These are phyloP conservation scores for Eulithis testata DNA, from an alignment of 2,888 invertebrate genomes.

Conservation along the genomic window DNA sequence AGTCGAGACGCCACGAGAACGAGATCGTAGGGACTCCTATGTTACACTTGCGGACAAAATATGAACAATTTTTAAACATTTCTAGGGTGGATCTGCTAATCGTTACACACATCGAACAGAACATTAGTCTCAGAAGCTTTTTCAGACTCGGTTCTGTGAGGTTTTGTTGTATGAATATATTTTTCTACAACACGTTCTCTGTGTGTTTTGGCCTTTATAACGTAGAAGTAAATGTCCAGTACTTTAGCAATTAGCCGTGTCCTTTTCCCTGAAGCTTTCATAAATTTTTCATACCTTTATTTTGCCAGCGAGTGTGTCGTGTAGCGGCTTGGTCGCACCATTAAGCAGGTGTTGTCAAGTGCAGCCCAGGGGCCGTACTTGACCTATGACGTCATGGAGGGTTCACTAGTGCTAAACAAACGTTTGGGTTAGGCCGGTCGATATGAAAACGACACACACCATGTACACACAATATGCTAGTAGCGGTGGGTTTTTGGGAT, in stretches of 20 bases:
- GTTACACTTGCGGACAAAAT: slow-evolving; percentile 22
- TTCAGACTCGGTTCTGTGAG: too few species aligned
- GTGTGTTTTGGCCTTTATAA: too few species aligned
- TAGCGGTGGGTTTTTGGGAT: not conserved
- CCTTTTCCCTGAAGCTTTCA: too few species aligned
- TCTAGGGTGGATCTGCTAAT: too few species aligned
- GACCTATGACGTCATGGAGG: slow-evolving; percentile 45
- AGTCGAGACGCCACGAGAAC: slow-evolving; percentile 28
- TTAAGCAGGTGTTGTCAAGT: slow-evolving; percentile 40
- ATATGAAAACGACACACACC: slow-evolving; percentile 19
- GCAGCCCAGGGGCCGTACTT: slow-evolving; percentile 41
- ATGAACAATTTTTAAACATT: not conserved
- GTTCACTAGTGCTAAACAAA: slow-evolving; percentile 21
- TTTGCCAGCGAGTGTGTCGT: slow-evolving; percentile 14
- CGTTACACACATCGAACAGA: too few species aligned
- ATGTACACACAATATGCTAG: not conserved
- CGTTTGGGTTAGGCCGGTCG: slow-evolving; percentile 23
- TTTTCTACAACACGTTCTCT: too few species aligned
- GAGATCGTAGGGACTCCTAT: slow-evolving; percentile 18
- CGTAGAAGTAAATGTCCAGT: too few species aligned
- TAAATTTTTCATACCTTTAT: not conserved
- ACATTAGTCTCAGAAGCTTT: too few species aligned
- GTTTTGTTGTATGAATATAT: too few species aligned
- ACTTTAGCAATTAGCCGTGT: too few species aligned
- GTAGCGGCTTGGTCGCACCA: slow-evolving; percentile 20